Evolutionary conservation across 2,888 invertebrate species (phyloP), one percentile per base, ranked within the genome.

Genomic region (Blastobasis adustella): DNA sequence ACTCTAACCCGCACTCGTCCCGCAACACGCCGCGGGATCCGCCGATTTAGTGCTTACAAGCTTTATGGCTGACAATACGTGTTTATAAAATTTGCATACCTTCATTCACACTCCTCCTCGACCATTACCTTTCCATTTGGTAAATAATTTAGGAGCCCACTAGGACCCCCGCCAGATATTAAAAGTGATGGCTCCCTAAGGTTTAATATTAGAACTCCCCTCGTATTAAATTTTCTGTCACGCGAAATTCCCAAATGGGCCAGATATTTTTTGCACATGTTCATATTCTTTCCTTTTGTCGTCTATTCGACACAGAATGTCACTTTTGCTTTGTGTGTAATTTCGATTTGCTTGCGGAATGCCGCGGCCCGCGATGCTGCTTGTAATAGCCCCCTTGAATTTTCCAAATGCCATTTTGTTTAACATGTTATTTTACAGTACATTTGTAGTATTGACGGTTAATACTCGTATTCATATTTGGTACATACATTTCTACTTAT

Each of bases 191-290:
- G 83, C 79, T 88, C 88, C 87, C 87, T 69, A 68, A 84, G 87
- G 87, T 82, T 87, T 87, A 87, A 87, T 88, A 87, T 86, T 82
- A 82, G 82, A 23, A 85, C 84, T 80, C 86, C 88, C 88, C 86
- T 81, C 79, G 85, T 82, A 87, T 88, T 86, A 87, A 87, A 88
- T 87, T 86, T 82, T 85, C 79, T 85, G 86, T 84, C 87, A 85
- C 85, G 85, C 79, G 81, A 81, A 85, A 87, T 86, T 88, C 88
- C 88, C 87, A 85, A 86, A 87, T 85, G 81, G 78, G 80, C 75
- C 76, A 80, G 79, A 85, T 85, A 86, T 87, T 87, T 87, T 88
- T 86, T 84, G 88, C 88, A 88, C 87, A 88, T 88, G 88, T 87
- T 87, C 86, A 79, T 82, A 83, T 86, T 84, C 67, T 73, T 63